Conservation (phyloP, 2,113 vertebrate genomes). For the Coreoperca whiteheadi region DNA sequence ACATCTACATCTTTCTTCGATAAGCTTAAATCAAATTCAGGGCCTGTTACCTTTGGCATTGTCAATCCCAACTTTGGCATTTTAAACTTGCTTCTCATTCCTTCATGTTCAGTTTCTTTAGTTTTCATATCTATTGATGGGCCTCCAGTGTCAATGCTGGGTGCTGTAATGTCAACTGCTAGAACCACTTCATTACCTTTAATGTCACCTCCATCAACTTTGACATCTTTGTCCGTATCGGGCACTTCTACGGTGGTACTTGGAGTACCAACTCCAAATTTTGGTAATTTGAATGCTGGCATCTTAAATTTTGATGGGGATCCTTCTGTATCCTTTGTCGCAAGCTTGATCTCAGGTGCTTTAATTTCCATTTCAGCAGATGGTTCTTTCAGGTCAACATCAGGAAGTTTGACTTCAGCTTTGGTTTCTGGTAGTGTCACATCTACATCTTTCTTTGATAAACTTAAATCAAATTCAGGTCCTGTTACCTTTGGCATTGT, state of each 20-base stretch:
- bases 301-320: constrained; percentile 64
- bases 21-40: constrained; percentile 20
- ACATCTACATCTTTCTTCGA: constrained; percentile 20
- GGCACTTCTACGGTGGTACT: constrained; percentile 5
- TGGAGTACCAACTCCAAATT: constrained; percentile 48
- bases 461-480: constrained; percentile 25
- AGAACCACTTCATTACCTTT: neutral
- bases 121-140: neutral
- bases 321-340: neutral
- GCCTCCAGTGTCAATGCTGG: neutral
- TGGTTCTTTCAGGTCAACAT: neutral
- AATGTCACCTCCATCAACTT: constrained; percentile 3
- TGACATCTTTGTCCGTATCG: constrained; percentile 7
- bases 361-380: constrained; percentile 8
- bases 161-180: neutral
- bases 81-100: constrained; percentile 5
- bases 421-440: constrained; percentile 31
- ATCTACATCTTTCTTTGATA: constrained; percentile 42
- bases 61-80: constrained; percentile 57
- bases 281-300: constrained; percentile 62
- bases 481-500: constrained; percentile 31
- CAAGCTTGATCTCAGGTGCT: neutral
- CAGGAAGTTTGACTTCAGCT: neutral
- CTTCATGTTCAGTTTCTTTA: neutral
- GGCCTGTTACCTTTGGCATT: neutral